Conservation (phyloP, 2,888 invertebrate genomes). For the Stenoptilia bipunctidactyla region DNA sequence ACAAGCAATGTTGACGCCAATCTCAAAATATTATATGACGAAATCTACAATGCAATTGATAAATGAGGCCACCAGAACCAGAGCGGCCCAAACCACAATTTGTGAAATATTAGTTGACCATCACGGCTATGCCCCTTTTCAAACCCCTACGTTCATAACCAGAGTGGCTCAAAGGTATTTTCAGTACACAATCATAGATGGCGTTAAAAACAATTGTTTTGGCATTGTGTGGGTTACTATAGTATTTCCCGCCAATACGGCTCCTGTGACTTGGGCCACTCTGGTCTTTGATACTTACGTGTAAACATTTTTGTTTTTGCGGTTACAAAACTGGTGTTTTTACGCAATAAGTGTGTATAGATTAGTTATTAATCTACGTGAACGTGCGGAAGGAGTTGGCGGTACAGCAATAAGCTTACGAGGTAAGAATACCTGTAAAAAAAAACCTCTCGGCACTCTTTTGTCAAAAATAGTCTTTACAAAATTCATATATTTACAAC, state of each 20-base stretch:
- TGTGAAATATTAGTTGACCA: constrained; percentile 9
- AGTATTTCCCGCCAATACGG: constrained; percentile 11
- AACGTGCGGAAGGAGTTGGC: constrained; percentile 5
- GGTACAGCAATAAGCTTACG: constrained; percentile 9
- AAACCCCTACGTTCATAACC: constrained; percentile 9
- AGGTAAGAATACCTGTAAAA: constrained; percentile 11
- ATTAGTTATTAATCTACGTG: constrained; percentile 8
- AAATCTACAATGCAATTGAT: too few species aligned
- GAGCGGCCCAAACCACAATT: constrained; percentile 10
- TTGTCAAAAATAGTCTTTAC: too few species aligned
- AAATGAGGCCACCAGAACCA: too few species aligned
- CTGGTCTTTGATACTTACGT: constrained; percentile 8
- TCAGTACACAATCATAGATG: constrained; percentile 8
- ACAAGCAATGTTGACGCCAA: too few species aligned
- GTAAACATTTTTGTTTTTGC: constrained; percentile 6
- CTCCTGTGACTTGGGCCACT: constrained; percentile 13
- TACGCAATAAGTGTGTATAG: constrained; percentile 8
- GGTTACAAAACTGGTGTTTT: constrained; percentile 7
- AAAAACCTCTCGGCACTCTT: too few species aligned
- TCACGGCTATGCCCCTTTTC: constrained; percentile 9
- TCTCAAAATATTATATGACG: too few species aligned
- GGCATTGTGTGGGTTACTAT: constrained; percentile 11
- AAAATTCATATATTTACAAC: too few species aligned
- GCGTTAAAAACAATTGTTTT: constrained; percentile 3
- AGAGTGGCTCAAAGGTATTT: constrained; percentile 11